Conservation (phyloP, 2,888 invertebrate species). For the Agrypnus murinus region DNA sequence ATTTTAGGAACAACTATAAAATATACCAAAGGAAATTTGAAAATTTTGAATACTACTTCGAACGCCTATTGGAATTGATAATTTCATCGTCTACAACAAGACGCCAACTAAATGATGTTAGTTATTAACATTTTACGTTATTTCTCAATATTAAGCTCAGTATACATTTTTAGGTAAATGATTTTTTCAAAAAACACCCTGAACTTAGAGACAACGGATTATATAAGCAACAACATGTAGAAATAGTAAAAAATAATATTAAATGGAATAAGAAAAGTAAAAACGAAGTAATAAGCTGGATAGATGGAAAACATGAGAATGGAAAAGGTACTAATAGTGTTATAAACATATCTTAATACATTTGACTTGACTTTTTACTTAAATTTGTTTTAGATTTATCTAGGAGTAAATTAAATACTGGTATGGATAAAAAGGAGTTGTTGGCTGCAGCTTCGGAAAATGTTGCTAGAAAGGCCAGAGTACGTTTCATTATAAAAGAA, state of each 20-base stretch:
- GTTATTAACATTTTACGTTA: background rate
- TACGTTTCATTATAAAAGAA: too few relatives aligned
- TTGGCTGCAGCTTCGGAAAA: too few relatives aligned
- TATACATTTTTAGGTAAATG: background rate
- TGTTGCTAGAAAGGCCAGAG: too few relatives aligned
- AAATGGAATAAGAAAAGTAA: background rate
- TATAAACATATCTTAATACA: too few relatives aligned
- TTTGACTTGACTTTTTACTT: too few relatives aligned
- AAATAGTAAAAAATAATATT: slow-evolving; percentile 10
- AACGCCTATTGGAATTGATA: background rate
- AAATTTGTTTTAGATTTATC: too few relatives aligned
- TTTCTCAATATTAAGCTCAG: background rate
- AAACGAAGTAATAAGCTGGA: background rate
- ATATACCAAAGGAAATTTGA: background rate
- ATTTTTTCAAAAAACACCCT: background rate
- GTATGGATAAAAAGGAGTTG: too few relatives aligned
- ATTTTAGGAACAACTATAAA: background rate
- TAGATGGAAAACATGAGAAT: background rate
- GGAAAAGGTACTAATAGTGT: background rate
- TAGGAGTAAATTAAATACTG: too few relatives aligned
- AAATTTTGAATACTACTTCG: background rate
- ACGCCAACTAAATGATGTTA: background rate
- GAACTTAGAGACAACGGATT: background rate
- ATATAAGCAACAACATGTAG: background rate
- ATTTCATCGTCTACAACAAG: background rate